These are phyloP conservation scores for Romanogobio albipinnatus DNA, from an alignment of 2,113 vertebrate genomes.

Conservation along the genomic window DNA sequence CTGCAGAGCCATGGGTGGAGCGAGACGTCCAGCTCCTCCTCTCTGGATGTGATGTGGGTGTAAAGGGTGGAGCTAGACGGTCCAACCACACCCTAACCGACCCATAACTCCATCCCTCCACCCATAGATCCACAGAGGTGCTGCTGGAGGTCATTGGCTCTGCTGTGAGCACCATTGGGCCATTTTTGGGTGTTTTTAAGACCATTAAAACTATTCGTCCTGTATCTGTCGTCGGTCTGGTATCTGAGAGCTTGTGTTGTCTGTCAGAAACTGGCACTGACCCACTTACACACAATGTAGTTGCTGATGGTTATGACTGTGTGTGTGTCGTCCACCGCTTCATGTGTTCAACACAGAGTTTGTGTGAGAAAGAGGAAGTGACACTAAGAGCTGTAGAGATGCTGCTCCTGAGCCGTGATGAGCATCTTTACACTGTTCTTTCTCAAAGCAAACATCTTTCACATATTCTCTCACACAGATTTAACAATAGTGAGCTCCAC, in stretches of 20 bases:
- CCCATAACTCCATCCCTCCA: too few relatives aligned
- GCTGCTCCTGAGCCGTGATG: neutral
- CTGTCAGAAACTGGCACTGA: neutral
- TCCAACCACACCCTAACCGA: too few relatives aligned
- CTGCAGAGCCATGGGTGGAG: too few relatives aligned
- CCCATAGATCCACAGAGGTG: too few relatives aligned
- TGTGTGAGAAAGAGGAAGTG: neutral
- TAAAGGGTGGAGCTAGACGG: too few relatives aligned
- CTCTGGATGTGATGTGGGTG: too few relatives aligned
- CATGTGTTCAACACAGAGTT: neutral
- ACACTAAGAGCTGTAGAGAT: neutral
- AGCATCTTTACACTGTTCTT: neutral
- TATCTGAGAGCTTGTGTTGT: neutral
- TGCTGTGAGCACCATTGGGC: too few relatives aligned
- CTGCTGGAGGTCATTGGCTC: too few relatives aligned
- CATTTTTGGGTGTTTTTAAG: neutral
- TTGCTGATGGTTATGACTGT: neutral
- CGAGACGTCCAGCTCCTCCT: too few relatives aligned
- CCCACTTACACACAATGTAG: neutral
- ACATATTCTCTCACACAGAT: neutral
- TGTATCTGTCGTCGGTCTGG: neutral
- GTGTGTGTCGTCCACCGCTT: neutral
- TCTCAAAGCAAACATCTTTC: neutral
- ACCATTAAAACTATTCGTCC: neutral
- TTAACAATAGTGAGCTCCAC: neutral